phyloP scores from a whole-genome alignment of 2,797 vertebrate genomes.

The Psittacula derbiana region DNA sequence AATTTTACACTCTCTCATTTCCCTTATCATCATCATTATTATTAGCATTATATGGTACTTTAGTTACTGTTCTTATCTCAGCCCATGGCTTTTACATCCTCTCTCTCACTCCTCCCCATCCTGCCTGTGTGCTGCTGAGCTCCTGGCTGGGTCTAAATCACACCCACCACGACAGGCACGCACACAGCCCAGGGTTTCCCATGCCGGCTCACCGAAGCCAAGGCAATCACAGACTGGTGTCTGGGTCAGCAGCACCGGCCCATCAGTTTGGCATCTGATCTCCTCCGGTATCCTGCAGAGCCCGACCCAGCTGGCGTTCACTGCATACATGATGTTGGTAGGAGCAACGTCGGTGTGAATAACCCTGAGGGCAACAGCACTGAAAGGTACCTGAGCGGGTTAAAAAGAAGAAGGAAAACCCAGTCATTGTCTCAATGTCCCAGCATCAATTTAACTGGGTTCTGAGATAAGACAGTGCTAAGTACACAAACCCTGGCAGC shows the following conservation, averaged over 20 bases:
- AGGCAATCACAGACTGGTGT: constrained; percentile 89
- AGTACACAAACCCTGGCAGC: not conserved
- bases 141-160: not conserved
- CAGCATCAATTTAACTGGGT: not conserved
- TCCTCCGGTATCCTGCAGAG: constrained; percentile 89
- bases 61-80: not conserved
- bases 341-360: constrained; percentile 87
- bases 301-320: constrained; percentile 89
- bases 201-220: constrained; percentile 84
- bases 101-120: not conserved
- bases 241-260: constrained; percentile 87
- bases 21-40: not conserved
- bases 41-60: not conserved
- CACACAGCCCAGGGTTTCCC: not conserved
- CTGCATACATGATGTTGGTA: constrained; percentile 85
- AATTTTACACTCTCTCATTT: not conserved
- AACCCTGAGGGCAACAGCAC: constrained; percentile 83
- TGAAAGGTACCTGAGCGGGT: constrained; percentile 84
- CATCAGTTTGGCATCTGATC: constrained; percentile 67
- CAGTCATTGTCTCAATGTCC: not conserved
- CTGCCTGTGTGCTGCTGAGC: not conserved
- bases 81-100: not conserved
- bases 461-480: not conserved
- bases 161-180: not conserved
- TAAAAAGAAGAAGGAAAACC: not conserved